A percentile compares a stretch with the other conserved stretches of the same genome.
Evolutionary conservation across 2,113 vertebrate genomes (phyloP).

Genomic region (Bos taurus): DNA sequence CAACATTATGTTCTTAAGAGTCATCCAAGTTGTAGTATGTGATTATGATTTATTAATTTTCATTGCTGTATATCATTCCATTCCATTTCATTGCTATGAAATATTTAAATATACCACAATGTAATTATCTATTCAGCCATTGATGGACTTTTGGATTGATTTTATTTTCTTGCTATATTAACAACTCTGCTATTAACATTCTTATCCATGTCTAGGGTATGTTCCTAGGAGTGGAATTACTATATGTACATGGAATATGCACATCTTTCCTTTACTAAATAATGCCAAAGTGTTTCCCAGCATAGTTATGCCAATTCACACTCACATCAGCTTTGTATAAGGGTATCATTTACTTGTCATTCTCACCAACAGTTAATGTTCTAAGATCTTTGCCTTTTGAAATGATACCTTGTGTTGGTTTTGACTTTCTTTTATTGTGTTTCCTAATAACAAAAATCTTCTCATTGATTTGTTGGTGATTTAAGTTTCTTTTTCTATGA

Average conservation of each 20-base stretch:
- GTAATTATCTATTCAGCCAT: background rate
- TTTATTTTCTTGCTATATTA: background rate
- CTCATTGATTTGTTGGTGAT: background rate
- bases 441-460: background rate
- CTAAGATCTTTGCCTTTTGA: background rate
- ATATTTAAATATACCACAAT: background rate
- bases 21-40: background rate
- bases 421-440: background rate
- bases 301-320: background rate
- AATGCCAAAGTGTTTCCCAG: background rate
- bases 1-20: background rate
- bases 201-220: background rate
- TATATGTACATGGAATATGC: background rate
- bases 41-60: background rate
- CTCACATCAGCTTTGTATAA: background rate
- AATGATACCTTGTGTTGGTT: background rate
- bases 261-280: background rate
- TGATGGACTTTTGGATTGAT: background rate
- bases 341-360: background rate
- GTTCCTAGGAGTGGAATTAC: background rate
- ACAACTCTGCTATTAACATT: background rate
- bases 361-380: background rate
- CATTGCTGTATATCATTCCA: background rate
- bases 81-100: background rate
- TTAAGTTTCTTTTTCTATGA: constrained; percentile 9